Evolutionary conservation across 2,797 vertebrate genomes (phyloP).

Genomic region (Dermochelys coriacea): DNA sequence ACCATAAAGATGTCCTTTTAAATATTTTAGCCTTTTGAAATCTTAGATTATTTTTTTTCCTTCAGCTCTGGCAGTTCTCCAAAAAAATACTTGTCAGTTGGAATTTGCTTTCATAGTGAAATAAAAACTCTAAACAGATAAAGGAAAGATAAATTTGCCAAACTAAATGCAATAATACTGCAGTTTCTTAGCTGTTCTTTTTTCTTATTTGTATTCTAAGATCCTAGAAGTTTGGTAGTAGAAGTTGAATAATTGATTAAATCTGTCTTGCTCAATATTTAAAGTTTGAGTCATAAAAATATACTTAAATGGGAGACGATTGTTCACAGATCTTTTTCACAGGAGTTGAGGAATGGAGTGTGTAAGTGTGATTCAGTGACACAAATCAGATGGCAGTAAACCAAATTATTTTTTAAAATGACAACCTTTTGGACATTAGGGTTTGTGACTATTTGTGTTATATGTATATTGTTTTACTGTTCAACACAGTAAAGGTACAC

Average conservation of each 20-base stretch:
- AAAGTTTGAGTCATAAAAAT: background rate
- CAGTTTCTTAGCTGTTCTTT: slow-evolving; percentile 34
- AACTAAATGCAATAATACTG: slow-evolving; percentile 39
- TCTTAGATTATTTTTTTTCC: slow-evolving; percentile 29
- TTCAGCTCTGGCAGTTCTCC: slow-evolving; percentile 36
- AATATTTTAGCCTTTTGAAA: slow-evolving; percentile 41
- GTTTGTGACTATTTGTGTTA: background rate
- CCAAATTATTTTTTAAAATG: background rate
- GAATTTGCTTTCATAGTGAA: slow-evolving; percentile 58
- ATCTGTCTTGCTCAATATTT: background rate
- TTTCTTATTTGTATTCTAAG: slow-evolving; percentile 34
- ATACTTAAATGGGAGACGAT: background rate
- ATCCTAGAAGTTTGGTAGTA: slow-evolving; percentile 24
- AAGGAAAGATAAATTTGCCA: slow-evolving; percentile 50
- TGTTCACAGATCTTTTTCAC: background rate
- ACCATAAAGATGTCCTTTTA: slow-evolving; percentile 18
- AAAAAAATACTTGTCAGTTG: slow-evolving; percentile 51
- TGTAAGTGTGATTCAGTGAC: background rate
- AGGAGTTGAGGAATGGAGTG: background rate
- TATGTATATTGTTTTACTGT: background rate
- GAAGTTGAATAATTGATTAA: slow-evolving; percentile 3
- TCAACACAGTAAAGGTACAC: background rate
- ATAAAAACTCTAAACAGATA: slow-evolving; percentile 62
- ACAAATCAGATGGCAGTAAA: background rate
- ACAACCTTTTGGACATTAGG: background rate